Base-by-base conservation (phyloP, 2,797 vertebrate species). In the Lutjanus argentimaculatus region DNA sequence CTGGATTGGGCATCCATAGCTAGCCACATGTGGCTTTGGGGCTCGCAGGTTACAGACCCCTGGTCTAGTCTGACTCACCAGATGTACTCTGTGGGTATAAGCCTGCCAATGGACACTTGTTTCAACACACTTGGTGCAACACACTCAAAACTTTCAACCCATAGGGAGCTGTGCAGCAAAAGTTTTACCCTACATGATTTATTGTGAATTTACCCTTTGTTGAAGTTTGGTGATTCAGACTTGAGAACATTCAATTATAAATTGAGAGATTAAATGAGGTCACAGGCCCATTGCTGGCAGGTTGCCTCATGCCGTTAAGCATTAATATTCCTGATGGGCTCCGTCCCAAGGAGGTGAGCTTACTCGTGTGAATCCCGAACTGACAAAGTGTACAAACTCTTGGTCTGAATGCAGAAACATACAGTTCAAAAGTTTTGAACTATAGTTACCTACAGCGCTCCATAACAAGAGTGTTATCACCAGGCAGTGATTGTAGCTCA, bases 361-460 rank as follows among this genome's bases (percentile, higher is more conserved):
- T 55, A 46, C 67, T 80, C 3, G 0, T 57, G 49, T 69, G 72
- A 59, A 55, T 72, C 61, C 21, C 43, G 63, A 58, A 71, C 17
- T 30, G 10, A 73, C 25, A 58, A 67, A 58, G 22, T 72, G 43
- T 55, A 62, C 42, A 51, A 48, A 46, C 46, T 16, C 14, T 17
- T 51, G 19, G 15, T 57, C 49, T 62, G 56, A 75, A 46, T 61
- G 51, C 16, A 75, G 46, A 13, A 59, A 64, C 51, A 30, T 68
- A 0, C 48, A 61, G 61, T 74, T 75, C 55, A 71, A 17, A 19
- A 59, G 45, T 15, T 16, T 62, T 93, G 89, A 93, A 82, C 85
- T 15, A 8, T 48, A n/a, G 92, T 94, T 57, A 93, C 88, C 93
- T 70, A 2, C 16, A 48, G 13, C 14, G 15, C 22, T 61, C 62